These are phyloP conservation scores for Chamaea fasciata DNA, from an alignment of 2,113 vertebrate genomes.

Conservation along the genomic window DNA sequence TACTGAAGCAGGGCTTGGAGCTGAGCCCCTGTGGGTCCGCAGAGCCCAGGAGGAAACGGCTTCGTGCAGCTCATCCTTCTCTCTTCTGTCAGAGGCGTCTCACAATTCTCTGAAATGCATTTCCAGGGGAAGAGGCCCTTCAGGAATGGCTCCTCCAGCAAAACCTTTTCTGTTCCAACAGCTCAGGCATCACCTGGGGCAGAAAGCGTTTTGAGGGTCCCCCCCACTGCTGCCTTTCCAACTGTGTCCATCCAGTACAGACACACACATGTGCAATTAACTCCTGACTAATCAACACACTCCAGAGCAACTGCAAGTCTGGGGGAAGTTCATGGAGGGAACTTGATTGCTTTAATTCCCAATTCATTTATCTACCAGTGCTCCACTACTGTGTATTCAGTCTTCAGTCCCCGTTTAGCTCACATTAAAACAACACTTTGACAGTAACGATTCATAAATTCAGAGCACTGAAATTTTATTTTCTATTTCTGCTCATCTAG, in stretches of 20 bases:
- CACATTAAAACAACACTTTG: not conserved
- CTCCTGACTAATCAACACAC: not conserved
- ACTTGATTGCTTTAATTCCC: not conserved
- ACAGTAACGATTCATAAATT: not conserved
- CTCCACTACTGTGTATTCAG: not conserved
- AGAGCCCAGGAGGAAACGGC: not conserved
- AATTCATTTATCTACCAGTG: not conserved
- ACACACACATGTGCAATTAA: not conserved
- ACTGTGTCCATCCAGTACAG: not conserved
- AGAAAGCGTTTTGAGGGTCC: not conserved
- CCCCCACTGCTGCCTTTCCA: not conserved
- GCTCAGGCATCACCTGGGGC: not conserved
- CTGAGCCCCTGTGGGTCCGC: not conserved
- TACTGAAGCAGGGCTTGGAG: not conserved
- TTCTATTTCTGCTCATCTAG: not conserved
- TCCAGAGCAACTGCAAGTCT: not conserved
- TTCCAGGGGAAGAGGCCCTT: no score
- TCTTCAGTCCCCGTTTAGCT: not conserved
- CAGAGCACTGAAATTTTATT: not conserved
- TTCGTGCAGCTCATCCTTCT: not conserved
- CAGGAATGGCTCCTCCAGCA: not conserved
- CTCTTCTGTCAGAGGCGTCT: not conserved
- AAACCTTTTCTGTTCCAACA: not conserved
- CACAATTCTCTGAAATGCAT: not conserved
- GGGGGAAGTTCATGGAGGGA: not conserved